phyloP scores from a whole-genome alignment of 2,113 vertebrate genomes.

The Pithys albifrons region DNA sequence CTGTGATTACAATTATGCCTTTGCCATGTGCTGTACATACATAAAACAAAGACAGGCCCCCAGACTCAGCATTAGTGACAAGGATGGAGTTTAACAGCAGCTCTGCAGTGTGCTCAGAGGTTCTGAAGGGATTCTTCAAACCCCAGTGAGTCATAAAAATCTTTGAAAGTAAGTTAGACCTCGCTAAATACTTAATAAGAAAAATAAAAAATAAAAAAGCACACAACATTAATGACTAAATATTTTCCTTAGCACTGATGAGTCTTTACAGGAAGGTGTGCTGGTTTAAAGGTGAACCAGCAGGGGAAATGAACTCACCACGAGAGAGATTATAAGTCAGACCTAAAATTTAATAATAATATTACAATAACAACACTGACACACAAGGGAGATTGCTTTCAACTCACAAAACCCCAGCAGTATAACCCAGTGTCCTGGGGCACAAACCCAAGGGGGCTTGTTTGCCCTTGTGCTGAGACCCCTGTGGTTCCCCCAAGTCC shows the following conservation, averaged over 20 bases:
- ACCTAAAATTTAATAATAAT: too few species aligned
- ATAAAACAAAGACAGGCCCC: neutral
- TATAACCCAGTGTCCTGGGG: too few species aligned
- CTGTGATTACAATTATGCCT: neutral
- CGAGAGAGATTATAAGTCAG: too few species aligned
- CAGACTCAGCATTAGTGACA: neutral
- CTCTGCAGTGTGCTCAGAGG: neutral
- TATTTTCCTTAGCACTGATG: neutral
- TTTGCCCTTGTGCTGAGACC: too few species aligned
- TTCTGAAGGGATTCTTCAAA: neutral
- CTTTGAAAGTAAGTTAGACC: neutral
- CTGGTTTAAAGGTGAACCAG: too few species aligned
- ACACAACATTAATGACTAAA: neutral
- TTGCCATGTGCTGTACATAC: fast-evolving
- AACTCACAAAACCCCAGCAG: too few species aligned
- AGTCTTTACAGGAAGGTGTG: neutral
- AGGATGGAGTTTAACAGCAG: neutral
- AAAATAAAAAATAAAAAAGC: neutral
- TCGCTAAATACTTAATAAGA: neutral
- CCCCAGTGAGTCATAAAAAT: fast-evolving
- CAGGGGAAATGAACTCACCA: too few species aligned
- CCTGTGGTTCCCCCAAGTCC: too few species aligned
- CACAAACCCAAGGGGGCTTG: too few species aligned
- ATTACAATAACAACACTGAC: too few species aligned
- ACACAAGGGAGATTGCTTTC: too few species aligned